A percentile compares a stretch with the other conserved stretches of the same genome.
phyloP scores from a whole-genome alignment of 2,113 vertebrate genomes.

The Hyaena hyaena region DNA sequence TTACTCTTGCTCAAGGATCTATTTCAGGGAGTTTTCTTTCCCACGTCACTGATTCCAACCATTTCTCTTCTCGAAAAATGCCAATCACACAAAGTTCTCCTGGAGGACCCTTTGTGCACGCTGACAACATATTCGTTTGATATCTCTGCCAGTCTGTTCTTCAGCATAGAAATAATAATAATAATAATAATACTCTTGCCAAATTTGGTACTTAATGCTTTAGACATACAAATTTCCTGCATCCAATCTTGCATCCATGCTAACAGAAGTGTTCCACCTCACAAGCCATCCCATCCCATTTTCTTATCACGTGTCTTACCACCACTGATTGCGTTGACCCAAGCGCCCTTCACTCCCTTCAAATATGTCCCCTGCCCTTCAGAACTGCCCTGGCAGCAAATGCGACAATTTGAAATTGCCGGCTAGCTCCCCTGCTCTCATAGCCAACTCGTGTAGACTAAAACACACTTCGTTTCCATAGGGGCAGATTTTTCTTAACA shows the following conservation, averaged over 20 bases:
- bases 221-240: neutral
- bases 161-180: neutral
- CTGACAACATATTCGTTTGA: neutral
- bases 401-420: neutral
- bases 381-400: neutral
- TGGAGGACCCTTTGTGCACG: slow-evolving; percentile 5
- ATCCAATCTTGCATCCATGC: neutral
- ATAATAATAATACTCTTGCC: neutral
- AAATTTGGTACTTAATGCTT: slow-evolving; percentile 5
- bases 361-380: neutral
- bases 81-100: neutral
- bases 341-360: neutral
- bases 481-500: neutral
- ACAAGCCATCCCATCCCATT: neutral
- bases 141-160: neutral
- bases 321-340: neutral
- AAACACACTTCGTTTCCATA: neutral
- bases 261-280: neutral
- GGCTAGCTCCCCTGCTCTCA: neutral
- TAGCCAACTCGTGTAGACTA: neutral
- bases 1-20: neutral
- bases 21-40: neutral
- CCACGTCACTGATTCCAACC: neutral
- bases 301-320: neutral
- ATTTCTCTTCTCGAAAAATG: neutral